These are phyloP conservation scores for Pardalotus punctatus DNA, from an alignment of 2,113 vertebrate species.

Conservation along the genomic window DNA sequence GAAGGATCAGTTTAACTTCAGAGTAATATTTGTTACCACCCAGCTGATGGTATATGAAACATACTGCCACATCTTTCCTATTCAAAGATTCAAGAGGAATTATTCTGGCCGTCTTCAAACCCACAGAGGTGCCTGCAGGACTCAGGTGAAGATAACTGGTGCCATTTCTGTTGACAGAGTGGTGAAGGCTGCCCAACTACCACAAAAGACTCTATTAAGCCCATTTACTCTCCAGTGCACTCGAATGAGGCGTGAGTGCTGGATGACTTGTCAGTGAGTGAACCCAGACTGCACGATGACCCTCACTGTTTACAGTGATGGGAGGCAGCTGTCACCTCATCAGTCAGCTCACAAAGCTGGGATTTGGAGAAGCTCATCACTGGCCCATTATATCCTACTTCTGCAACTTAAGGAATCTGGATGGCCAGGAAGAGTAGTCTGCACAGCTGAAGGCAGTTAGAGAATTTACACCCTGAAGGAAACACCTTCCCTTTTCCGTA, in stretches of 20 bases:
- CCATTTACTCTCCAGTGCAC: background rate
- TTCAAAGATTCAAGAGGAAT: background rate
- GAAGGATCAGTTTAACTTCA: background rate
- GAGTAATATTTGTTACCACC: background rate
- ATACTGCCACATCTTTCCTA: background rate
- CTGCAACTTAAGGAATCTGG: background rate
- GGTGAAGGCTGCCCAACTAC: background rate
- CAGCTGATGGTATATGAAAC: background rate
- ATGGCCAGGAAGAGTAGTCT: background rate
- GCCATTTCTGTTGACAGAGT: background rate
- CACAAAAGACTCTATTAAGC: background rate
- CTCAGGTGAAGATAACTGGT: background rate
- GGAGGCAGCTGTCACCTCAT: background rate
- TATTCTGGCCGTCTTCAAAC: background rate
- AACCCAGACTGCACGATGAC: background rate
- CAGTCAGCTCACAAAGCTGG: background rate
- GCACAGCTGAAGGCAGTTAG: background rate
- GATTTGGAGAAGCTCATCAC: background rate
- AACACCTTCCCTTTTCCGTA: background rate
- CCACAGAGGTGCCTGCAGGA: background rate
- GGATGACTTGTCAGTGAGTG: rapidly evolving
- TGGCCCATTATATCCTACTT: background rate
- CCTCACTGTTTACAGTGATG: background rate
- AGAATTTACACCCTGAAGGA: background rate
- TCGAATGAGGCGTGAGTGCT: background rate